phyloP scores from a whole-genome alignment of 2,888 invertebrate species.

The Mechanitis messenoides region DNA sequence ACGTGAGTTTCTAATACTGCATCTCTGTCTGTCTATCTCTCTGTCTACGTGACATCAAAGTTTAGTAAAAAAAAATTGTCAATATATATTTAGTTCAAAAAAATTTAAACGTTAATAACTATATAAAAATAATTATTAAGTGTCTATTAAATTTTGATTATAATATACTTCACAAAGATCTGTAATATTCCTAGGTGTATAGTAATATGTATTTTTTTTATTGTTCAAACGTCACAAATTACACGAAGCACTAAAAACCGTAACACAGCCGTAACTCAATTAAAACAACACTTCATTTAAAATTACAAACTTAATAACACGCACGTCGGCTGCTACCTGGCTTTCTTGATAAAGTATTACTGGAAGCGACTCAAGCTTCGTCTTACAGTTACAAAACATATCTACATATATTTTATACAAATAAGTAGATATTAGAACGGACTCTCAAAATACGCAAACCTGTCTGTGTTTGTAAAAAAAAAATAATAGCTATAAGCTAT shows the following conservation, averaged over 20 bases:
- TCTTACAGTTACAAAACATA: background rate
- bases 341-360: constrained; percentile 37
- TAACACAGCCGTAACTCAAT: constrained; percentile 67
- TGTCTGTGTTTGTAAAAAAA: too few relatives aligned
- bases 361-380: constrained; percentile 35
- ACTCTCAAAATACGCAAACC: too few relatives aligned
- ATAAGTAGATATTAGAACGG: too few relatives aligned
- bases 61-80: too few relatives aligned
- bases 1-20: too few relatives aligned
- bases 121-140: background rate
- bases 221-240: constrained; percentile 14
- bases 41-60: too few relatives aligned
- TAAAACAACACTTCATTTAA: constrained; percentile 64
- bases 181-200: background rate
- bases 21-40: too few relatives aligned
- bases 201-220: background rate
- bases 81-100: too few relatives aligned
- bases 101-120: too few relatives aligned
- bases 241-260: constrained; percentile 35
- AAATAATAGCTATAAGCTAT: too few relatives aligned
- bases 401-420: background rate
- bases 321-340: constrained; percentile 56
- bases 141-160: background rate
- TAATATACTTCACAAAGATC: background rate
- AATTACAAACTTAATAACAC: constrained; percentile 63